phyloP scores from a whole-genome alignment of 2,113 vertebrate genomes.

The Felis chaus region DNA sequence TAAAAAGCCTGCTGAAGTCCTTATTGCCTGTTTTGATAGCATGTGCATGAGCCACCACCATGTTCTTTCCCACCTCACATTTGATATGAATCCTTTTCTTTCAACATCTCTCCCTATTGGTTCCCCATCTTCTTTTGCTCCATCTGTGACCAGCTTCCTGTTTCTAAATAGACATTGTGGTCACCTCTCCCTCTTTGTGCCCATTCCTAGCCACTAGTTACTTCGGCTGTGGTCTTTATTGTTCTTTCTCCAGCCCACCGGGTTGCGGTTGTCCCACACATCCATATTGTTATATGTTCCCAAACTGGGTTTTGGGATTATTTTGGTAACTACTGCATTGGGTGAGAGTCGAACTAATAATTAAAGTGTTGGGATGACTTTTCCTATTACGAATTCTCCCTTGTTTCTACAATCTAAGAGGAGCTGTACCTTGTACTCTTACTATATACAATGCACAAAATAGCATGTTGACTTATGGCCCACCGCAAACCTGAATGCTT shows the following conservation, averaged over 20 bases:
- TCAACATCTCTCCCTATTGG: background rate
- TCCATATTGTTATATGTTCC: background rate
- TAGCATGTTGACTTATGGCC: background rate
- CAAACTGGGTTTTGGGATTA: background rate
- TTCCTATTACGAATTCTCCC: background rate
- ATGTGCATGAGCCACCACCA: background rate
- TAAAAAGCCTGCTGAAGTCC: background rate
- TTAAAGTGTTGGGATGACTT: conserved; percentile 2
- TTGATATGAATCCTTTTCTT: background rate
- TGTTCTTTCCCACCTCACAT: background rate
- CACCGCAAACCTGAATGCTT: background rate
- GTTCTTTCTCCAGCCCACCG: background rate
- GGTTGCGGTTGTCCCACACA: background rate
- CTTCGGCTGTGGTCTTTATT: background rate
- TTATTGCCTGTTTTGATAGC: conserved; percentile 9
- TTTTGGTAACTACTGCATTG: background rate
- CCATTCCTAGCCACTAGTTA: background rate
- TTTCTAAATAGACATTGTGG: conserved; percentile 43
- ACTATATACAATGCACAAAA: background rate
- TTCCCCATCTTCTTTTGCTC: background rate
- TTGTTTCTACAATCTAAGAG: conserved; percentile 12
- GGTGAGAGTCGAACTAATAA: conserved; percentile 49
- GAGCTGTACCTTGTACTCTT: background rate
- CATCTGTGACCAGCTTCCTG: background rate
- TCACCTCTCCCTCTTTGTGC: background rate